Conservation (phyloP, 2,888 invertebrate genomes). For the Theretra japonica region DNA sequence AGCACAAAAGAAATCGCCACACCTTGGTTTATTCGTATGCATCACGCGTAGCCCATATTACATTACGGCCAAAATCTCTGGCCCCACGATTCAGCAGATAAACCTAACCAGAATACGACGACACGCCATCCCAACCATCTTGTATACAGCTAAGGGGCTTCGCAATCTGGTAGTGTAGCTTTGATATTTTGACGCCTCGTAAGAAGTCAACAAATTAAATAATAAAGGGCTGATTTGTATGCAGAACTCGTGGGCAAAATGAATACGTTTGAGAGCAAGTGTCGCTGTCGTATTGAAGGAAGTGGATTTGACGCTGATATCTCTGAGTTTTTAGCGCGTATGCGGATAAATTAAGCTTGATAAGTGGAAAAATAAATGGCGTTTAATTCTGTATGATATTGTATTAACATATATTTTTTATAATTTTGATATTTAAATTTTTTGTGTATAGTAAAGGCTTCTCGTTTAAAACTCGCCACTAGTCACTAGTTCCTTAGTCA, state of each 20-base stretch:
- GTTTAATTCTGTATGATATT: neutral
- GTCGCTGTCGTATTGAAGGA: conserved; percentile 50
- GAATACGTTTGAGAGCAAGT: conserved; percentile 54
- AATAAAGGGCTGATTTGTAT: conserved; percentile 73
- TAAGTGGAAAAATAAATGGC: neutral
- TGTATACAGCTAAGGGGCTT: conserved; percentile 41
- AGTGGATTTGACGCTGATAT: conserved; percentile 37
- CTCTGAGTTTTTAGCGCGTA: conserved; percentile 6
- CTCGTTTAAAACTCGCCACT: too few relatives aligned
- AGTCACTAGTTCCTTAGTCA: too few relatives aligned
- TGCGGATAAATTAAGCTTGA: neutral
- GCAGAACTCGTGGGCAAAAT: conserved; percentile 60
- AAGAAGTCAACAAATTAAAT: conserved; percentile 74
- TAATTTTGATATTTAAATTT: too few relatives aligned
- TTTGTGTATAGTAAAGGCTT: too few relatives aligned
- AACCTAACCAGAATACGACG: conserved; percentile 56
- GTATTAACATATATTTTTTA: neutral
- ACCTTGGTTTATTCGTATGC: conserved; percentile 74
- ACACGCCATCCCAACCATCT: conserved; percentile 40
- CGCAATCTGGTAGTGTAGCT: conserved; percentile 49
- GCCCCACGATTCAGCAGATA: conserved; percentile 67
- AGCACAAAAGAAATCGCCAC: conserved; percentile 67
- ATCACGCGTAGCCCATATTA: conserved; percentile 74
- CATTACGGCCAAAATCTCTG: conserved; percentile 75
- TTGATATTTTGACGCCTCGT: conserved; percentile 75